These are phyloP conservation scores for Hydrozoanthus tunicans DNA, from an alignment of 64 coral and sea anemone genomes.

Conservation along the genomic window DNA sequence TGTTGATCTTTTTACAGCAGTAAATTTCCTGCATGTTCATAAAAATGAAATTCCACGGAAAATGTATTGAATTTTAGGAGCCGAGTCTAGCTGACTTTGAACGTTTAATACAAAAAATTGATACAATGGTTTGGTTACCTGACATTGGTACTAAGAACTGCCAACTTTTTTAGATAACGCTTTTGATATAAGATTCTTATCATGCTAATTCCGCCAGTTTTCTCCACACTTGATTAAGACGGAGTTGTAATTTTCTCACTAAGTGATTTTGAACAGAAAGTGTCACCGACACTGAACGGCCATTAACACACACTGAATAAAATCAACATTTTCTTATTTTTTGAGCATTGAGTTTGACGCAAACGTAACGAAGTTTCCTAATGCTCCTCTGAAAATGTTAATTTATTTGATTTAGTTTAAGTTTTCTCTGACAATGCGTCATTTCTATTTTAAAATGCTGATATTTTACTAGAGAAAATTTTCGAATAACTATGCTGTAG, in stretches of 20 bases:
- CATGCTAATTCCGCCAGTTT: conserved; percentile 12
- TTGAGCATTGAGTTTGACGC: not conserved
- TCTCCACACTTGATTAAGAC: conserved; percentile 45
- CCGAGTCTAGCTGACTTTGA: not conserved
- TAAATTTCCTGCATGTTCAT: conserved; percentile 38
- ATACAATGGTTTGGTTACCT: not conserved
- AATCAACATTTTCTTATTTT: not conserved
- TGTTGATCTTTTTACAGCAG: conserved; percentile 50
- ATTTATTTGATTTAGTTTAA: not conserved
- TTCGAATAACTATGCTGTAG: conserved; percentile 11
- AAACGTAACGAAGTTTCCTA: not conserved
- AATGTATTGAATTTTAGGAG: not conserved
- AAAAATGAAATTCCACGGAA: not conserved
- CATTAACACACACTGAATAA: not conserved
- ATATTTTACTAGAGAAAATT: not conserved
- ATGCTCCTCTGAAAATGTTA: too few relatives aligned
- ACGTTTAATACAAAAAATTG: not conserved
- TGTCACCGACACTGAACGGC: not conserved
- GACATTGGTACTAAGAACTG: not conserved
- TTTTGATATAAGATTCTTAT: conserved; percentile 41
- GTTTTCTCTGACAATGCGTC: not conserved
- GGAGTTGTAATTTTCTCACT: conserved; percentile 1
- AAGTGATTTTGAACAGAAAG: conserved; percentile 8
- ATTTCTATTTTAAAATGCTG: not conserved
- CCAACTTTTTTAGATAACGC: conserved; percentile 29